These are phyloP conservation scores for Conger conger DNA, from an alignment of 2,113 vertebrate genomes.

Conservation along the genomic window DNA sequence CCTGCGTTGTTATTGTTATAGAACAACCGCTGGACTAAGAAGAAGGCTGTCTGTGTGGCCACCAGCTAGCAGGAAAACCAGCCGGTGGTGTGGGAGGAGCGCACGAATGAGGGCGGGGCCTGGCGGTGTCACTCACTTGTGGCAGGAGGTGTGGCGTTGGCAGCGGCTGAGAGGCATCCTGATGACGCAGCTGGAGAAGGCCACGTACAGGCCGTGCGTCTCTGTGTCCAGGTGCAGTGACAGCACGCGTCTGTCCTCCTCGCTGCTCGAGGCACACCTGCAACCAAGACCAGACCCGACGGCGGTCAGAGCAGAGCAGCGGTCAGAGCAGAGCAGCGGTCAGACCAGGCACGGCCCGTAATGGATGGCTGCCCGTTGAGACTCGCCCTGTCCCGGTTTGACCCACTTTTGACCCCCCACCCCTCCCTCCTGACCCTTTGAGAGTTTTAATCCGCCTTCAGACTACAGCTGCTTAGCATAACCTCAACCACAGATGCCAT, in stretches of 20 bases:
- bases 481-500: too few relatives aligned
- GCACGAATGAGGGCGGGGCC: not conserved
- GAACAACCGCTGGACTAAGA: not conserved
- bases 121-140: conserved; percentile 79
- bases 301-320: not conserved
- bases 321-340: not conserved
- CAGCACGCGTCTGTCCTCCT: conserved; percentile 87
- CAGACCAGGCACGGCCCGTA: not conserved
- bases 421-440: not conserved
- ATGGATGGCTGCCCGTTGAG: too few relatives aligned
- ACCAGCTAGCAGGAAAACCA: not conserved
- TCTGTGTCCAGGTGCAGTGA: conserved; percentile 90
- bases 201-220: conserved; percentile 86
- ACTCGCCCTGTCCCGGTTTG: not conserved
- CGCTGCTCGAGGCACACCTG: conserved; percentile 83
- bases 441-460: too few relatives aligned
- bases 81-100: not conserved
- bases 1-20: not conserved
- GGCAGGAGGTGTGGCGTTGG: conserved; percentile 86
- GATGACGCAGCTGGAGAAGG: conserved; percentile 90
- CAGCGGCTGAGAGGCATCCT: conserved; percentile 93
- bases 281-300: conserved; percentile 32
- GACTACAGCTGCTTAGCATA: too few relatives aligned
- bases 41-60: not conserved
- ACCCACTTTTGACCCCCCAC: too few relatives aligned